phyloP scores from a whole-genome alignment of 2,797 vertebrate species.

The Onychomys torridus region DNA sequence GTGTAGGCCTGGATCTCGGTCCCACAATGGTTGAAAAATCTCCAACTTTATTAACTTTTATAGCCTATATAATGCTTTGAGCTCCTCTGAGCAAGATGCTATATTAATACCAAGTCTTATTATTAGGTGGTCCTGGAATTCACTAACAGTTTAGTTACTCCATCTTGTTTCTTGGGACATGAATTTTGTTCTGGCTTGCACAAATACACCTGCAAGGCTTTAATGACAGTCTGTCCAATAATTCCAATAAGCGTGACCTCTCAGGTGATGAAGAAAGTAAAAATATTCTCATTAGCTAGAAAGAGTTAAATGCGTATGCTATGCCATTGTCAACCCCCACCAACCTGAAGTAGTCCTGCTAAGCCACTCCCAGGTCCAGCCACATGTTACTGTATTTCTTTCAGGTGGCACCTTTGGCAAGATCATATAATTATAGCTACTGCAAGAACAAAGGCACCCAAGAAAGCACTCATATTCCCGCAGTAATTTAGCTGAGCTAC shows the following conservation, averaged over 20 bases:
- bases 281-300: constrained; percentile 45
- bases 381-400: constrained; percentile 2
- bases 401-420: background rate
- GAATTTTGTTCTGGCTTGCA: constrained; percentile 67
- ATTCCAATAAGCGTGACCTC: constrained; percentile 32
- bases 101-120: constrained; percentile 80
- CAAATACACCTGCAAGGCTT: constrained; percentile 67
- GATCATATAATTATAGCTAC: background rate
- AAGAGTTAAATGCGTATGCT: background rate
- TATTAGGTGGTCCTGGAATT: constrained; percentile 75
- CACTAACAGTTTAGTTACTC: constrained; percentile 73
- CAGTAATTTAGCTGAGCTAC: constrained; percentile 20
- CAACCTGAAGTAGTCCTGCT: background rate
- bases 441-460: constrained; percentile 8
- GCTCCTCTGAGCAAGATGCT: constrained; percentile 74
- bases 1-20: constrained; percentile 59
- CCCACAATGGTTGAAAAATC: constrained; percentile 75
- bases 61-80: constrained; percentile 78
- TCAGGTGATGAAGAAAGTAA: background rate
- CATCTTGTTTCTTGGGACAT: constrained; percentile 44
- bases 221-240: constrained; percentile 14
- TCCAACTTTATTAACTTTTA: constrained; percentile 83
- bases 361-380: background rate
- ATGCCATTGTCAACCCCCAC: background rate
- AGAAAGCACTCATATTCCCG: background rate